Base-by-base conservation (phyloP, 92 coral and sea anemone species). In the Muricea muricata region DNA sequence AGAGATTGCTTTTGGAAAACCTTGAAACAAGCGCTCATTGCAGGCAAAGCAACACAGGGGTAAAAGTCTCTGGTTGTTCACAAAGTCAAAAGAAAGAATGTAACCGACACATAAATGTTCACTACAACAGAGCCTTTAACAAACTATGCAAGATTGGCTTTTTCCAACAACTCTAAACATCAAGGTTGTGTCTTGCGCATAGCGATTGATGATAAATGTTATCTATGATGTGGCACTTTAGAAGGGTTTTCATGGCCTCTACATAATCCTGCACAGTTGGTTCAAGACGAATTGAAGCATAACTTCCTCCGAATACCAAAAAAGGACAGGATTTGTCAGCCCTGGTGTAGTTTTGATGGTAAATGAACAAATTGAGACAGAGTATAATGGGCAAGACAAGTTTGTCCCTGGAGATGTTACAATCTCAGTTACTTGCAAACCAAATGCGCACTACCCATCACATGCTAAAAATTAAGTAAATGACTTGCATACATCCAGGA, bases 201-300 rank as follows among this genome's bases (percentile, higher is more conserved):
- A 9, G 86, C 86, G 39, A 82, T 82, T 32, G 82, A 84, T 67
- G 87, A 83, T 48, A 65, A 65, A 30, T 34, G 35, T 5, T 65
- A 65, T 28, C 12, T 65, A 7, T 6, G 73, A 23, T 65, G 91
- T 82, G 87, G 91, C 30, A 82, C 91, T 34, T 73, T 83, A 13
- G 91, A 87, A 55, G 84, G 91, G n/a, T 88, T 88, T 88, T 88
- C 91, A 58, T 48, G 91, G 41, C 91, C 91, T 21, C 68, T 88
- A 30, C 87, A 88, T 57, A 18, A 45, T 12, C 91, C 87, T 39
- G 48, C 82, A 41, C 91, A 81, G 67, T 20, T 75, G n/a, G n/a
- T n/a, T n/a, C 31, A 81, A n/a, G n/a, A n/a, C n/a, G n/a, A n/a
- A n/a, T n/a, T 57, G 14, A 55, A 47, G 21, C 32, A 55, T 23